Conservation (phyloP, 2,113 vertebrate genomes). For the Hypanus sabinus region DNA sequence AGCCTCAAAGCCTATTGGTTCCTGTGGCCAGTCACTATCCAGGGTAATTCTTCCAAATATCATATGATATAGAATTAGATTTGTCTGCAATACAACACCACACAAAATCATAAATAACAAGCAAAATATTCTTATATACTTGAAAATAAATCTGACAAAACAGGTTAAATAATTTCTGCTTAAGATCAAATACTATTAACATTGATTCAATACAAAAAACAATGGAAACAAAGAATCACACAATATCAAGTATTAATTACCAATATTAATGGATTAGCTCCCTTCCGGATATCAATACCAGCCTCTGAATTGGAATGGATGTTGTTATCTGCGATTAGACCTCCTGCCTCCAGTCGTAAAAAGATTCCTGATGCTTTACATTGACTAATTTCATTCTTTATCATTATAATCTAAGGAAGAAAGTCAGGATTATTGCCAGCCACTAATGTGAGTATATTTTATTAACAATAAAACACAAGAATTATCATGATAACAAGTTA, state of each 20-base stretch:
- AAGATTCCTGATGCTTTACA: slow-evolving; percentile 75
- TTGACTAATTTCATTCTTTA: slow-evolving; percentile 72
- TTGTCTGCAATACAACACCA: background rate
- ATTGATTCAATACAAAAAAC: background rate
- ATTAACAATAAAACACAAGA: background rate
- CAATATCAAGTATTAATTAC: slow-evolving; percentile 45
- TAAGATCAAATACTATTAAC: background rate
- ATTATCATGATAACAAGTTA: background rate
- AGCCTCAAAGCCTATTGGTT: background rate
- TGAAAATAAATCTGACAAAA: background rate
- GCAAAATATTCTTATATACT: background rate
- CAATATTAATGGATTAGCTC: slow-evolving; percentile 73
- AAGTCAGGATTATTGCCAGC: slow-evolving; percentile 1
- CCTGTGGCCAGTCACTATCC: background rate
- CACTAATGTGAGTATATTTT: background rate
- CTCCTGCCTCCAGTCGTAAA: slow-evolving; percentile 69
- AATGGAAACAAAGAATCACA: background rate
- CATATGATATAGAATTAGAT: background rate
- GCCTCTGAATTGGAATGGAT: slow-evolving; percentile 75
- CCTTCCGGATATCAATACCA: slow-evolving; percentile 72
- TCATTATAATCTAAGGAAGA: slow-evolving; percentile 67
- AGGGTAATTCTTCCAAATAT: background rate
- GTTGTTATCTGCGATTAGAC: slow-evolving; percentile 75
- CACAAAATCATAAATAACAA: background rate
- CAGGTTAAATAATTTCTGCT: background rate